These are phyloP conservation scores for Falco novaeseelandiae DNA, from an alignment of 2,797 vertebrate genomes.

Conservation along the genomic window DNA sequence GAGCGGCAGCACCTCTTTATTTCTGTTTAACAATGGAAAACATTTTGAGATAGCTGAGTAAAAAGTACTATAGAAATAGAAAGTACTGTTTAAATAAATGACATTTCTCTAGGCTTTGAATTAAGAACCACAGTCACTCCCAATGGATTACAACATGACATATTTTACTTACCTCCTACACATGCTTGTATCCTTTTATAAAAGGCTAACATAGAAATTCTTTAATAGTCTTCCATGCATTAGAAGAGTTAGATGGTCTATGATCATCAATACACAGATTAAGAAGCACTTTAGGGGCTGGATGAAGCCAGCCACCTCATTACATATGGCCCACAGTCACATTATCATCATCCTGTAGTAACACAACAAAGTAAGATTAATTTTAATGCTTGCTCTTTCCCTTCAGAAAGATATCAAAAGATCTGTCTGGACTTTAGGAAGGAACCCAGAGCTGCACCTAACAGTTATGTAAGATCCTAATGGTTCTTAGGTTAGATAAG, in stretches of 20 bases:
- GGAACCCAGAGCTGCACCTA: neutral
- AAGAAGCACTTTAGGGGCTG: neutral
- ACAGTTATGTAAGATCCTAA: neutral
- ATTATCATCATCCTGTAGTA: neutral
- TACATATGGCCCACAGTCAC: neutral
- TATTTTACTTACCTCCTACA: neutral
- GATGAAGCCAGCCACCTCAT: neutral
- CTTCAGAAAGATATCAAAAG: neutral
- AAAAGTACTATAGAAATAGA: neutral
- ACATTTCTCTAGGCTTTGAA: neutral
- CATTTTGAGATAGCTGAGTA: neutral
- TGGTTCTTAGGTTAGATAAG: neutral
- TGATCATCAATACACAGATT: neutral
- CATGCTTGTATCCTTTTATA: neutral
- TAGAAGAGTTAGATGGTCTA: neutral
- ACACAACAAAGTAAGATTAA: neutral
- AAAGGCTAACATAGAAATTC: neutral
- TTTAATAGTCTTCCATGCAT: neutral
- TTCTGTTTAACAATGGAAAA: neutral
- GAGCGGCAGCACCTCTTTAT: neutral
- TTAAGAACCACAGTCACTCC: neutral
- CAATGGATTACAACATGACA: neutral
- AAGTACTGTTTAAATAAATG: slow-evolving; percentile 1
- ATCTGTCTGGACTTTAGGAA: neutral
- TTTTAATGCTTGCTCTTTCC: neutral